phyloP scores from a whole-genome alignment of 2,888 invertebrate species.

The Phania funesta region DNA sequence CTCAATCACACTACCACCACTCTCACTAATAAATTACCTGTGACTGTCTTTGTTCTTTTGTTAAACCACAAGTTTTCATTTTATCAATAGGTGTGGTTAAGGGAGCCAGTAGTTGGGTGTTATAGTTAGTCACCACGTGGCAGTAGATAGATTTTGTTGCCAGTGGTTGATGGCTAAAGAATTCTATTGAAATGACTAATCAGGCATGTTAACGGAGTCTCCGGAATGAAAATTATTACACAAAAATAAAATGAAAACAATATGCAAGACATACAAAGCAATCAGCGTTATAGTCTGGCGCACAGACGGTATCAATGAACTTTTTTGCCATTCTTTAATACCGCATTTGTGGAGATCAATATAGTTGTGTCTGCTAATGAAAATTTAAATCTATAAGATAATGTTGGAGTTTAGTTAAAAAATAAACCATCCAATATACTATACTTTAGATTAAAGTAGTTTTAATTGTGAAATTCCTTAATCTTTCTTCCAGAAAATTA shows the following conservation, averaged over 20 bases:
- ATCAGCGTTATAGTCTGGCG: conserved; percentile 56
- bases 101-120: conserved; percentile 9
- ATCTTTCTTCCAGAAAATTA: too few relatives aligned
- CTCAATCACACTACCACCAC: not conserved
- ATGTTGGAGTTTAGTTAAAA: too few relatives aligned
- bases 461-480: too few relatives aligned
- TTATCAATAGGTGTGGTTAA: conserved; percentile 14
- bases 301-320: conserved; percentile 65
- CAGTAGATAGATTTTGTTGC: conserved; percentile 18
- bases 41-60: not conserved
- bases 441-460: too few relatives aligned
- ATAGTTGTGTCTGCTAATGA: conserved; percentile 4
- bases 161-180: conserved; percentile 36
- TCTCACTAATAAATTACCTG: conserved; percentile 10
- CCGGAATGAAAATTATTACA: conserved; percentile 31
- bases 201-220: conserved; percentile 46
- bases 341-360: conserved; percentile 33
- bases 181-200: conserved; percentile 64
- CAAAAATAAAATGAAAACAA: conserved; percentile 37
- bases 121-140: conserved; percentile 58
- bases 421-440: too few relatives aligned
- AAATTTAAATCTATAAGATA: not conserved
- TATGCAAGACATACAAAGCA: conserved; percentile 40
- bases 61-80: conserved; percentile 38
- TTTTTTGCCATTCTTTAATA: conserved; percentile 45